Base-by-base conservation (phyloP, 2,797 vertebrate genomes). In the Anolis apletophallus region DNA sequence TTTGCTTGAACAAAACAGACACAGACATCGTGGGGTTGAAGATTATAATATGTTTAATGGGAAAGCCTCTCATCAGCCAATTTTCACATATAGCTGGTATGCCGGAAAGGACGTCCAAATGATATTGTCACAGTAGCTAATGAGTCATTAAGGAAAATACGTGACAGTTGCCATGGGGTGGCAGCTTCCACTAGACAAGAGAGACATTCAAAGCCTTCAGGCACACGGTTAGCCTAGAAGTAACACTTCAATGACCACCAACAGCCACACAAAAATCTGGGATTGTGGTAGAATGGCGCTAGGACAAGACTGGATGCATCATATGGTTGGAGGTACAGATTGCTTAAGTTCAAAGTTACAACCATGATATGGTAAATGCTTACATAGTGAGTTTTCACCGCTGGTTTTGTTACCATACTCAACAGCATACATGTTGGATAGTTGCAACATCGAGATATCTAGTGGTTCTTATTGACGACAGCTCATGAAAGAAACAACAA, bases 21-120 rank as follows among this genome's bases (percentile, higher is more conserved):
- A 54, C 0, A 64, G 61, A 23, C 36, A 73, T 12, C n/a, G 50
- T 64, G 52, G 67, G n/a, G 26, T 54, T 73, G 86, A 83, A 79
- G 55, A 79, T 21, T 73, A 46, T 50, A 72, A 50, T 54, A 34
- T 17, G 13, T 87, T 84, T 80, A 64, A 87, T 79, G 32, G 55
- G 23, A 64, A 21, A 52, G n/a, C 55, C 55, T n/a, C 12, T 50
- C 16, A 8, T 55, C 67, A 57, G 36, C 10, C 29, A 26, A 69
- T 50, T 86, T 68, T 32, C 52, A 75, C 72, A 81, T 40, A 81
- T 32, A 46, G 59, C 34, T 59, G 32, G 26, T 59, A 12, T 4
- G 10, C 29, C 40, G 21, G 52, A 75, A 64, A 40, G 64, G 50
- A 76, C 26, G 26, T 86, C 85, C 61, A 12, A 68, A 29, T 67